These are phyloP conservation scores for Agrochola circellaris DNA, from an alignment of 2,888 invertebrate species.

Conservation along the genomic window DNA sequence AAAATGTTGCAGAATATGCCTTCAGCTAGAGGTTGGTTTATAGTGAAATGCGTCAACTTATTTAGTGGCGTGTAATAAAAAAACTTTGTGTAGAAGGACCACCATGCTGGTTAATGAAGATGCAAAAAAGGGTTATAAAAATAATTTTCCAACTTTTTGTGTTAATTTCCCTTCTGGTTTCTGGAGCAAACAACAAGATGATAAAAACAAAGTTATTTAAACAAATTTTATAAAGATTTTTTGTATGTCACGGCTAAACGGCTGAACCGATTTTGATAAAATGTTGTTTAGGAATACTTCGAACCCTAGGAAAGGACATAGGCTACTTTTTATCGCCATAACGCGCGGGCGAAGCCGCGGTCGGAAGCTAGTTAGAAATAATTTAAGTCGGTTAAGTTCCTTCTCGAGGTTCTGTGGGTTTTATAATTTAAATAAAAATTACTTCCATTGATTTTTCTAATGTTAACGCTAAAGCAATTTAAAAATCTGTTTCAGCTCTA, in stretches of 20 bases:
- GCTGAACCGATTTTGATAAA: no score
- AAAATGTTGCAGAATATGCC: conserved; percentile 37
- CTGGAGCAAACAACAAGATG: neutral
- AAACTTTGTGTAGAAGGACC: conserved; percentile 27
- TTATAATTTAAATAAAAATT: neutral
- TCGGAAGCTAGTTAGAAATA: neutral
- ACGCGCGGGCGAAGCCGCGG: no score
- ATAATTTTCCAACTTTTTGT: neutral
- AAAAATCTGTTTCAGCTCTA: conserved; percentile 8
- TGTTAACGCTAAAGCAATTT: conserved; percentile 13
- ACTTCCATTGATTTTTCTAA: neutral
- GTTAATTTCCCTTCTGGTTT: neutral
- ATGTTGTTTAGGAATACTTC: no score
- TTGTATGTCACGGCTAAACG: no score
- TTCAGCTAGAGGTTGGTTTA: conserved; percentile 2
- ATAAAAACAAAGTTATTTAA: neutral
- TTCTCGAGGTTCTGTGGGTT: neutral
- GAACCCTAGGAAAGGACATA: no score
- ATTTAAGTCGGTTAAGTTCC: neutral
- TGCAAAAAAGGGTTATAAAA: conserved; percentile 8
- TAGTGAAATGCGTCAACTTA: conserved; percentile 38
- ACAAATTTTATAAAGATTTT: no score
- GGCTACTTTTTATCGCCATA: no score
- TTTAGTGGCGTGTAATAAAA: conserved; percentile 35
- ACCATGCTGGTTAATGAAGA: conserved; percentile 8